Percentiles rank a stretch among this genome's conserved stretches.
These are phyloP conservation scores for Antheraea assamensis DNA, from an alignment of 2,888 invertebrate genomes.

Conservation along the genomic window DNA sequence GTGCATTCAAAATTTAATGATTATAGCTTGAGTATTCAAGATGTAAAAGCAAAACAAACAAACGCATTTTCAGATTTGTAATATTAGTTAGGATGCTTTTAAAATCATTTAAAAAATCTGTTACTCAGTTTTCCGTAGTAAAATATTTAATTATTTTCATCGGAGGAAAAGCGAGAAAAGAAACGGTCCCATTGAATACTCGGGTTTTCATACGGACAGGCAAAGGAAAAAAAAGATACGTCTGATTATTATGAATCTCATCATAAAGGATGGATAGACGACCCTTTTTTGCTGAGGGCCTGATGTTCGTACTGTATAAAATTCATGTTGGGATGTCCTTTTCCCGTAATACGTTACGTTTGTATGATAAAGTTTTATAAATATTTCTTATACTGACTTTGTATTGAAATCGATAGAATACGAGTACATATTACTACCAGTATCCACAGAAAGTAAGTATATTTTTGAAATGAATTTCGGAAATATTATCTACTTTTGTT, in stretches of 20 bases:
- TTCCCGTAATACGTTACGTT: constrained; percentile 20
- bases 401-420: background rate
- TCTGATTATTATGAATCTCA: constrained; percentile 45
- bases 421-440: too few relatives aligned
- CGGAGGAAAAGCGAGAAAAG: constrained; percentile 2
- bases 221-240: constrained; percentile 40
- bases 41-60: too few relatives aligned
- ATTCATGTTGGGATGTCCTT: constrained; percentile 19
- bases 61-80: too few relatives aligned
- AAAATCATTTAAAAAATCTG: background rate
- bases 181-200: constrained; percentile 16
- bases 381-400: constrained; percentile 1
- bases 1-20: too few relatives aligned
- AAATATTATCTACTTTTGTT: too few relatives aligned
- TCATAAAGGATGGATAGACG: constrained; percentile 43
- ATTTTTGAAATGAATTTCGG: too few relatives aligned
- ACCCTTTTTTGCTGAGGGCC: constrained; percentile 32
- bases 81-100: background rate
- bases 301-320: constrained; percentile 24
- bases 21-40: too few relatives aligned
- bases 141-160: constrained; percentile 11
- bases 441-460: too few relatives aligned
- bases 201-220: constrained; percentile 26
- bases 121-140: background rate
- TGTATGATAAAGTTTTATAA: constrained; percentile 20